phyloP scores from a whole-genome alignment of 2,113 vertebrate species.

The Actinemys pallida region DNA sequence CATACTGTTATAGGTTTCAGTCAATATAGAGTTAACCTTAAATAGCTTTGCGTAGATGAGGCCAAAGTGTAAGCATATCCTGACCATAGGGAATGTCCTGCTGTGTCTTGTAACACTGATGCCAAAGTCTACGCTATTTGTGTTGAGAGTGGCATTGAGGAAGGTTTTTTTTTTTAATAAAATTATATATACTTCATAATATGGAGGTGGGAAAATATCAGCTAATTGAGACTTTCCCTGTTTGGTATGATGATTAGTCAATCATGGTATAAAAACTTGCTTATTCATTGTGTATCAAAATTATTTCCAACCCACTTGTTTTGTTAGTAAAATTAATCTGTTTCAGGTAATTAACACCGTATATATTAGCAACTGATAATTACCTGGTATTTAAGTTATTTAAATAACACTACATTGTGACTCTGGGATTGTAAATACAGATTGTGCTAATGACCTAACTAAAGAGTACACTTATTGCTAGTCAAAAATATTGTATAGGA shows the following conservation, averaged over 20 bases:
- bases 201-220: not conserved
- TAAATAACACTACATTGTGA: not conserved
- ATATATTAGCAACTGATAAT: slow-evolving; percentile 32
- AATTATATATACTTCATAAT: not conserved
- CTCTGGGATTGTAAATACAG: not conserved
- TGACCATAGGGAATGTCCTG: not conserved
- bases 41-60: not conserved
- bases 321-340: slow-evolving; percentile 36
- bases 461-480: not conserved
- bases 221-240: slow-evolving; percentile 28
- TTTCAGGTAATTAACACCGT: slow-evolving; percentile 64
- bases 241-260: slow-evolving; percentile 5
- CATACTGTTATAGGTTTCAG: not conserved
- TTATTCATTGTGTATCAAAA: slow-evolving; percentile 17
- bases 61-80: not conserved
- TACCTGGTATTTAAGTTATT: too few relatives aligned
- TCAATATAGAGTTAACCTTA: not conserved
- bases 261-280: not conserved
- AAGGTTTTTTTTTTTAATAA: not conserved
- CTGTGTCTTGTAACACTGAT: not conserved
- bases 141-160: not conserved
- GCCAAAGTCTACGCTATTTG: not conserved
- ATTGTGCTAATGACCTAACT: slow-evolving; percentile 10
- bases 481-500: not conserved
- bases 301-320: slow-evolving; percentile 18